Conservation (phyloP, 2,113 vertebrate species). For the Indicator maculatus region DNA sequence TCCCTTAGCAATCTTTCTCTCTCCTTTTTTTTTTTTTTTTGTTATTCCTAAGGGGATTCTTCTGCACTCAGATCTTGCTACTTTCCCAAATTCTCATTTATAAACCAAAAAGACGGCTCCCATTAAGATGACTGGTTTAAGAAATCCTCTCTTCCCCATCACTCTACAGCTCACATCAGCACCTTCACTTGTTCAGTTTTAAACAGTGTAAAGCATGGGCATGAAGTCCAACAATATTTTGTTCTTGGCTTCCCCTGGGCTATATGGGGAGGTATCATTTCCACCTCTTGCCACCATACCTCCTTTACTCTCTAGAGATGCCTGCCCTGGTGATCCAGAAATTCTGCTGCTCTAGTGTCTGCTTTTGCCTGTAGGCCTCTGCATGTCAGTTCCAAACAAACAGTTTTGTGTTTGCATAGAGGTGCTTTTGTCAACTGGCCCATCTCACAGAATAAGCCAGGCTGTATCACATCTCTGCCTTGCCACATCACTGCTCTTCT, state of each 20-base stretch:
- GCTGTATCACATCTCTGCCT: accelerated
- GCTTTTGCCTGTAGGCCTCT: neutral
- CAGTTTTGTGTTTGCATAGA: neutral
- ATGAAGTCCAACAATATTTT: neutral
- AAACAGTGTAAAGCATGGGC: accelerated
- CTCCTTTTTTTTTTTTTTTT: neutral
- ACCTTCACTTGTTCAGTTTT: neutral
- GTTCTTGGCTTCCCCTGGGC: neutral
- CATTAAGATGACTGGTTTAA: accelerated
- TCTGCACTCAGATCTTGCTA: neutral
- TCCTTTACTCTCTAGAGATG: accelerated
- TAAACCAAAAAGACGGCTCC: neutral
- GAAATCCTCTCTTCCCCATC: neutral
- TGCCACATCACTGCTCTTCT: neutral
- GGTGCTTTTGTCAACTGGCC: neutral
- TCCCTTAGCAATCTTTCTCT: neutral
- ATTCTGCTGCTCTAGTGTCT: accelerated
- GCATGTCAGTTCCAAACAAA: accelerated
- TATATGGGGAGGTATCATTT: neutral
- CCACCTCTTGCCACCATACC: neutral
- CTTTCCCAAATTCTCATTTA: neutral
- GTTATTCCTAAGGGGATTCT: neutral
- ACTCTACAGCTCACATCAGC: accelerated
- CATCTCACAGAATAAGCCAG: neutral
- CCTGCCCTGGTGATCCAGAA: neutral